A percentile compares a stretch with the other conserved stretches of the same genome.
phyloP scores from a whole-genome alignment of 1,140 invertebrate species.

The Orchestia grillus region DNA sequence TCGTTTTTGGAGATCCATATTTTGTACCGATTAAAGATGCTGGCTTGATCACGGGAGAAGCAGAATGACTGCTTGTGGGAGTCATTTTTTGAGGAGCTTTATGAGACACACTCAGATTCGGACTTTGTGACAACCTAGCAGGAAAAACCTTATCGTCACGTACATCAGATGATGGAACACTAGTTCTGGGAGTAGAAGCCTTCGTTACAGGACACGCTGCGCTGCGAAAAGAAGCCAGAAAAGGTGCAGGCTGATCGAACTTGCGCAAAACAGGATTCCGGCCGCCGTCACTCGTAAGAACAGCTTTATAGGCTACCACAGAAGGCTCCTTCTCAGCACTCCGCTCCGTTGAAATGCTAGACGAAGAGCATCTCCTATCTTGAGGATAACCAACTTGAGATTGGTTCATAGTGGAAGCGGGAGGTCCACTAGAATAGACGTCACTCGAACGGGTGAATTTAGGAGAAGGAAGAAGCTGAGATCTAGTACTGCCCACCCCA shows the following conservation, averaged over 20 bases:
- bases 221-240: conserved; percentile 43
- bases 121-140: neutral
- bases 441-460: conserved; percentile 49
- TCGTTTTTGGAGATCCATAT: neutral
- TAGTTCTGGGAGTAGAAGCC: neutral
- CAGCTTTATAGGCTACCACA: neutral
- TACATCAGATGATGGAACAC: neutral
- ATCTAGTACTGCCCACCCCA: neutral
- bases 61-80: neutral
- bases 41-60: neutral
- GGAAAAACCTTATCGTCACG: neutral
- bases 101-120: neutral
- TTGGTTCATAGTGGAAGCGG: neutral
- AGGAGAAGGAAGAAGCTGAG: conserved; percentile 47
- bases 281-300: neutral
- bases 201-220: neutral
- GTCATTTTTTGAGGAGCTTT: neutral
- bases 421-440: neutral
- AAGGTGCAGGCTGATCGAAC: conserved; percentile 52
- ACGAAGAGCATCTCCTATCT: neutral
- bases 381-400: neutral
- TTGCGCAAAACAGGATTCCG: conserved; percentile 22
- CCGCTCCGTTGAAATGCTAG: neutral
- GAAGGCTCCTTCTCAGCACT: neutral
- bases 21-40: neutral